Evolutionary conservation across 1,140 invertebrate genomes (phyloP).

Genomic region (Propsilocerus akamusi): DNA sequence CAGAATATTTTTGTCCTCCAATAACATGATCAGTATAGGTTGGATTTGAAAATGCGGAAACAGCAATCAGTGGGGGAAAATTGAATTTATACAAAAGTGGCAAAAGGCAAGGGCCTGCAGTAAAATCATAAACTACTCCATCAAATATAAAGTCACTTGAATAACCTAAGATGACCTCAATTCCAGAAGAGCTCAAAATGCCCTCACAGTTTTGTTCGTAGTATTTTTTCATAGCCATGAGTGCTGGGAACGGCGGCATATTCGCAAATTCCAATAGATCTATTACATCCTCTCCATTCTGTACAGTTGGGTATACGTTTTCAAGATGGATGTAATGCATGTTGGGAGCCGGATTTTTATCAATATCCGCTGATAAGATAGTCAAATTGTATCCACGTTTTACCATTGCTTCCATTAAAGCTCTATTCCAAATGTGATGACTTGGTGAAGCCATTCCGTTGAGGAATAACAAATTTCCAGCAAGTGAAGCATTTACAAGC

Average conservation of each 20-base stretch:
- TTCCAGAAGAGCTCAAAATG: background rate
- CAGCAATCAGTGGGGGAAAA: slow-evolving; percentile 10
- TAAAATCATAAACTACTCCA: slow-evolving; percentile 13
- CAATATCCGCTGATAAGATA: background rate
- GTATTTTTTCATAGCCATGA: too few species aligned
- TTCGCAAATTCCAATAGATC: background rate
- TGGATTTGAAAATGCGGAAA: slow-evolving; percentile 6
- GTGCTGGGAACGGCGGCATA: background rate
- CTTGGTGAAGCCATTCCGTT: too few species aligned
- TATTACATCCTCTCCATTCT: background rate
- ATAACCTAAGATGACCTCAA: too few species aligned
- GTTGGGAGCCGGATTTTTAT: background rate
- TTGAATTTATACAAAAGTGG: slow-evolving; percentile 10
- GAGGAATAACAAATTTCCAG: too few species aligned
- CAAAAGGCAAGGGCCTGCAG: slow-evolving; percentile 10
- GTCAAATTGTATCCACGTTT: too few species aligned
- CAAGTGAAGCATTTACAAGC: too few species aligned
- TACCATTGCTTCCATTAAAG: too few species aligned
- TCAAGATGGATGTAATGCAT: background rate
- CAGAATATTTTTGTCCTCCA: slow-evolving; percentile 4
- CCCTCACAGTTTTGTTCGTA: background rate
- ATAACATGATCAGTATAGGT: background rate
- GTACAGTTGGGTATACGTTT: background rate
- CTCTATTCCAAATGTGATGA: too few species aligned
- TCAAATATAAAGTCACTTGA: too few species aligned